Base-by-base conservation (phyloP, 2,797 vertebrate species). In the Vespertilio murinus region DNA sequence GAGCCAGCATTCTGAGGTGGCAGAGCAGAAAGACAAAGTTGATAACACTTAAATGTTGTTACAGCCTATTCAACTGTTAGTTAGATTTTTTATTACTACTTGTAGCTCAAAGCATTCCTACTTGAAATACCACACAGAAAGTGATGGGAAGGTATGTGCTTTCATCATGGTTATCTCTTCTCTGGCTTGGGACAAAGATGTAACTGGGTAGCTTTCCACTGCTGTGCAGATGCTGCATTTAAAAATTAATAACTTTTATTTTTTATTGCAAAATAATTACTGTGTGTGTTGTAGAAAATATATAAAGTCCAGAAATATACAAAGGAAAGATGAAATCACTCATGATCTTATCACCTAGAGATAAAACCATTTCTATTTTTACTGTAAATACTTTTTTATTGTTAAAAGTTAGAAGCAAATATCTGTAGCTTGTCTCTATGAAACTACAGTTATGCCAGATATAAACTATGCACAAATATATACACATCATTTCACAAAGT, bases 161-260 rank as follows among this genome's bases (percentile, higher is more conserved):
- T 8, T 92, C 6, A 5, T 64, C 33, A 67, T 2, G 22, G 79
- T 52, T 40, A 4, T 47, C 30, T 54, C 7, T 14, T 83, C 74
- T 73, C 40, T 89, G 74, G 70, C 35, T 82, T 8, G 2, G 56
- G 49, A 70, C 8, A 75, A 78, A 83, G 17, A 70, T 14, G 6
- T 40, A 59, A 47, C 11, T 64, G 47, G 25, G 59, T 13, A 80
- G 28, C 30, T 93, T 75, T 56, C 42, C 25, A 90, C 45, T 59
- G 71, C 10, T 38, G 18, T 49, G 30, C 6, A 92, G 90, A 65
- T 42, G 28, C 18, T 90, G 38, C 20, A 40, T 64, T 93, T 93
- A 73, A 89, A 94, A 93, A 73, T 65, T 83, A 78, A 67, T 65
- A 3, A 90, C 70, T 83, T 82, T 89, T 45, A 94, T 80, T 70